phyloP scores from a whole-genome alignment of 1,140 invertebrate species.

The Penaeus vannamei region DNA sequence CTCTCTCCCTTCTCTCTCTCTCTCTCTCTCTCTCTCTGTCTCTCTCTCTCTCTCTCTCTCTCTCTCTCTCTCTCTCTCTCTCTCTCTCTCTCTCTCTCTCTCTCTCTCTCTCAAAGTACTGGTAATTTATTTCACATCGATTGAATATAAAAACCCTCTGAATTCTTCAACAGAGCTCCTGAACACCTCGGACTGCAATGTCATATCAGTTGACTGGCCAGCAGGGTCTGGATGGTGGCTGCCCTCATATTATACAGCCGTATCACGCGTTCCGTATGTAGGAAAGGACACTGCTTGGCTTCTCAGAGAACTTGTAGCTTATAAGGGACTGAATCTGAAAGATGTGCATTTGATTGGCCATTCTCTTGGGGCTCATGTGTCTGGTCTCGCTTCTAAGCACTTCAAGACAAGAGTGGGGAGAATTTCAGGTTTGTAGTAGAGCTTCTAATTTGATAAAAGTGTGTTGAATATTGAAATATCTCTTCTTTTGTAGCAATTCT shows the following conservation, averaged over 20 bases:
- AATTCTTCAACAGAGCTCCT: slow-evolving; percentile 9
- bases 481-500: too few species aligned
- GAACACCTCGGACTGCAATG: slow-evolving; percentile 32
- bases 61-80: too few species aligned
- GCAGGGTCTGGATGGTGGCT: slow-evolving; percentile 34
- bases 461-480: too few species aligned
- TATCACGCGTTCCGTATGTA: slow-evolving; percentile 7
- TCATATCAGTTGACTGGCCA: slow-evolving; percentile 58
- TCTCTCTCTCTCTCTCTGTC: too few species aligned
- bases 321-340: slow-evolving; percentile 7
- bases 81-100: too few species aligned
- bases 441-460: too few species aligned
- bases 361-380: slow-evolving; percentile 52
- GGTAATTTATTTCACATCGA: too few species aligned
- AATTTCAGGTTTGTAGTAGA: slow-evolving; percentile 43
- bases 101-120: too few species aligned
- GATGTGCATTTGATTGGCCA: slow-evolving; percentile 48
- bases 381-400: slow-evolving; percentile 39
- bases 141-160: too few species aligned
- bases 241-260: slow-evolving; percentile 38
- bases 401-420: slow-evolving; percentile 18
- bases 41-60: too few species aligned
- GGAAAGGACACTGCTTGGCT: slow-evolving; percentile 17
- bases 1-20: too few species aligned
- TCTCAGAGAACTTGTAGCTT: not conserved